phyloP scores from a whole-genome alignment of 2,113 vertebrate species.

The Microtus richardsoni region DNA sequence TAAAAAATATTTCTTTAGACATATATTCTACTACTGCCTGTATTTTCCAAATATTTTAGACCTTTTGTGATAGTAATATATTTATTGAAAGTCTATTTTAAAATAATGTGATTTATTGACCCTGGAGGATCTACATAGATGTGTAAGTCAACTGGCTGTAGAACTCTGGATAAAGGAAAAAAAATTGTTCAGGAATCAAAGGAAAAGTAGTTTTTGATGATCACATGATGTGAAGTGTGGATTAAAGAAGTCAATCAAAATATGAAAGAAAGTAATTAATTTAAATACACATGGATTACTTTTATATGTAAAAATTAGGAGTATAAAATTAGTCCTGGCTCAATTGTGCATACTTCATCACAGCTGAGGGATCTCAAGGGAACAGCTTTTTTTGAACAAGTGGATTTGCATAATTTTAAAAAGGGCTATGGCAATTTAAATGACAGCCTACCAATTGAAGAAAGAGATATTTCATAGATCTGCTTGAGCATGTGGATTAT shows the following conservation, averaged over 20 bases:
- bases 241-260: not conserved
- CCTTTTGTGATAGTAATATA: not conserved
- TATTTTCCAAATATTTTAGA: not conserved
- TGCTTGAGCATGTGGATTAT: not conserved
- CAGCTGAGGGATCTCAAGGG: not conserved
- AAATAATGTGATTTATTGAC: not conserved
- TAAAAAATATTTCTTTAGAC: not conserved
- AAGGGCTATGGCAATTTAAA: not conserved
- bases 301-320: not conserved
- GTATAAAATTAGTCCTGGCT: not conserved
- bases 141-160: accelerated
- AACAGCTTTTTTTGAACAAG: not conserved
- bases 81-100: not conserved
- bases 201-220: not conserved
- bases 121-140: accelerated
- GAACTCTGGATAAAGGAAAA: not conserved
- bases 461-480: not conserved
- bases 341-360: not conserved
- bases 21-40: not conserved
- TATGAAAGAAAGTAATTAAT: not conserved
- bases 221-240: not conserved
- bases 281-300: not conserved
- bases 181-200: not conserved
- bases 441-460: not conserved
- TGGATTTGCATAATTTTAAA: not conserved